Evolutionary conservation across 2,888 invertebrate species (phyloP).

Genomic region (Platerodrilus igneus): DNA sequence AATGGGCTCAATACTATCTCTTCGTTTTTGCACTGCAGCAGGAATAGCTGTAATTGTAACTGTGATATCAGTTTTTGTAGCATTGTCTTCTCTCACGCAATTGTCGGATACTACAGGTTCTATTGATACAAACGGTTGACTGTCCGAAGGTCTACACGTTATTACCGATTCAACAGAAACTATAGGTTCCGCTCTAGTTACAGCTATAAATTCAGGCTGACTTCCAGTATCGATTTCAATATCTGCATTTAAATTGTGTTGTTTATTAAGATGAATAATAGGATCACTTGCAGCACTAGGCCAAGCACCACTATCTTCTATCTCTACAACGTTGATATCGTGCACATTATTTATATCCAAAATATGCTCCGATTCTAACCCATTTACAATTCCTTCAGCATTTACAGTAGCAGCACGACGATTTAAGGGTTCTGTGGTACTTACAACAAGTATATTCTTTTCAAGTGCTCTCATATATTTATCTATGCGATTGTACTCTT

Average conservation of each 20-base stretch:
- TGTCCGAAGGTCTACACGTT: conserved; percentile 26
- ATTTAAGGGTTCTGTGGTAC: conserved; percentile 66
- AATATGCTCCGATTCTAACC: conserved; percentile 54
- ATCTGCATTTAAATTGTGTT: conserved; percentile 37
- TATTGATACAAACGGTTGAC: conserved; percentile 36
- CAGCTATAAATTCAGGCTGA: conserved; percentile 26
- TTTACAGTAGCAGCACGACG: conserved; percentile 63
- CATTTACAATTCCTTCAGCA: conserved; percentile 61
- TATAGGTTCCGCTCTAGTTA: conserved; percentile 26
- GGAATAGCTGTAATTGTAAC: conserved; percentile 35
- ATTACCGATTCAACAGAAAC: conserved; percentile 31
- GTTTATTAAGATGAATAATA: conserved; percentile 37
- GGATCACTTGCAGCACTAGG: conserved; percentile 23
- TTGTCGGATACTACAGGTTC: conserved; percentile 32
- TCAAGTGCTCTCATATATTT: conserved; percentile 97
- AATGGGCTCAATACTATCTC: conserved; percentile 38
- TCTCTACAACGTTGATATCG: conserved; percentile 56
- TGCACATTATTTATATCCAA: conserved; percentile 50
- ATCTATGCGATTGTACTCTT: conserved; percentile 92
- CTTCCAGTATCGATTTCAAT: conserved; percentile 21
- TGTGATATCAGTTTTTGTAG: conserved; percentile 27
- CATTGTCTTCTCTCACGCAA: conserved; percentile 24
- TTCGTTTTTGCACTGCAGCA: conserved; percentile 36
- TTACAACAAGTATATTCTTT: conserved; percentile 87
- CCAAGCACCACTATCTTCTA: conserved; percentile 51